Conservation (phyloP, 2,113 vertebrate genomes). For the Perognathus longimembris region DNA sequence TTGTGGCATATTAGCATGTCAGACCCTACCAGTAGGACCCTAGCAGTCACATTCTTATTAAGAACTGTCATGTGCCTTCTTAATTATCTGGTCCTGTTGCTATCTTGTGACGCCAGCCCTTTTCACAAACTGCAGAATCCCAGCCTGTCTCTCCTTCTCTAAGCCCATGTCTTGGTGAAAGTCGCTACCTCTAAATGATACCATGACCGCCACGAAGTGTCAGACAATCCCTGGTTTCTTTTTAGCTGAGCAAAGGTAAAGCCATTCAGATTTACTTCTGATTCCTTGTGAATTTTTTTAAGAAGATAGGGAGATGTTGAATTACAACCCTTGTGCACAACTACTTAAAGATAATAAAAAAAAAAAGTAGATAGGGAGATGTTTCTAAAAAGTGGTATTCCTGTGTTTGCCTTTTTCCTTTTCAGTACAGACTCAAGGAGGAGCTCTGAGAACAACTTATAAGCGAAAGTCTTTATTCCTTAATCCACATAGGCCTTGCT, state of each 20-base stretch:
- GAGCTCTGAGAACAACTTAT: background rate
- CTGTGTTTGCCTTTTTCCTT: conserved; percentile 1
- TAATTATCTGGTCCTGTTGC: background rate
- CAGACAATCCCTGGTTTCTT: background rate
- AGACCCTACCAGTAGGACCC: background rate
- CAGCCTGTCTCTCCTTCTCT: background rate
- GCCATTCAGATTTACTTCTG: background rate
- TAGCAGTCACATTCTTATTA: background rate
- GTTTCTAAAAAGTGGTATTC: background rate
- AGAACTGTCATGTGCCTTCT: background rate
- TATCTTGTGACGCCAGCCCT: background rate
- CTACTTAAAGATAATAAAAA: too few species aligned
- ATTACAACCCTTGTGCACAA: too few species aligned
- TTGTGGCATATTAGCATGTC: background rate
- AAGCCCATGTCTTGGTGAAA: background rate
- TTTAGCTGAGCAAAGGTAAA: background rate
- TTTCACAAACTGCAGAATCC: background rate
- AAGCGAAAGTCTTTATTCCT: background rate
- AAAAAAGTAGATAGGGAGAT: background rate
- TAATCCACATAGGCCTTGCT: conserved; percentile 3
- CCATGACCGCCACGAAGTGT: background rate
- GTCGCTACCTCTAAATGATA: background rate
- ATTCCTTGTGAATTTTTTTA: conserved; percentile 38
- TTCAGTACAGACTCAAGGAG: background rate
- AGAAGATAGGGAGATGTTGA: background rate